phyloP scores from a whole-genome alignment of 2,113 vertebrate genomes.

The Passer domesticus region DNA sequence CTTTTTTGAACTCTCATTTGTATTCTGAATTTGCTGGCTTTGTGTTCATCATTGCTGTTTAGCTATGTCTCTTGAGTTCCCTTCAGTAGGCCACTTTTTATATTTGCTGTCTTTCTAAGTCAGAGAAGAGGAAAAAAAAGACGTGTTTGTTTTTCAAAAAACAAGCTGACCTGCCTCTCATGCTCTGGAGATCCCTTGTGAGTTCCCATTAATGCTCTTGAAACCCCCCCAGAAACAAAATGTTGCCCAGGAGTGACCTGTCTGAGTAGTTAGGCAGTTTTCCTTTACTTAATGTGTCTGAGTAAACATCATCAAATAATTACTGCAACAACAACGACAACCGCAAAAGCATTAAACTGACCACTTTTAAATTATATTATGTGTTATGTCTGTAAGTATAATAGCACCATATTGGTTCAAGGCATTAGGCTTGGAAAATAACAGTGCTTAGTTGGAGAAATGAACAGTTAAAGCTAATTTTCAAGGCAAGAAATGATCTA shows the following conservation, averaged over 20 bases:
- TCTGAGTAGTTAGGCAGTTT: not conserved
- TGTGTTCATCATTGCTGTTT: not conserved
- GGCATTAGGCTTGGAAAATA: not conserved
- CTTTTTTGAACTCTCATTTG: not conserved
- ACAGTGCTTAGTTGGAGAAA: not conserved
- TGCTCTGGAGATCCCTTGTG: not conserved
- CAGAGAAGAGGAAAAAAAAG: not conserved
- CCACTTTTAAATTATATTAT: not conserved
- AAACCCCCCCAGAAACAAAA: not conserved
- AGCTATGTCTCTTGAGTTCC: not conserved
- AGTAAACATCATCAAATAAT: not conserved
- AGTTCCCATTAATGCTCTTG: not conserved
- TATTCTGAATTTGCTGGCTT: not conserved
- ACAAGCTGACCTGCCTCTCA: not conserved
- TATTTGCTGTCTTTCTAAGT: not conserved
- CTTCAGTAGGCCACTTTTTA: not conserved
- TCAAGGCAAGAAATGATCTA: not conserved
- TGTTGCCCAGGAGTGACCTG: not conserved
- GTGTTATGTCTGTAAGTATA: not conserved
- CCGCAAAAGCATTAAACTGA: not conserved
- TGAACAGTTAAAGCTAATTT: not conserved
- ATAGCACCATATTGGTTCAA: not conserved
- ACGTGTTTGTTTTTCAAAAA: not conserved
- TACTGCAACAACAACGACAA: not conserved
- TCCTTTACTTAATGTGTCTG: not conserved